These are phyloP conservation scores for Danaus melanippus DNA, from an alignment of 1,140 invertebrate genomes.

Conservation along the genomic window DNA sequence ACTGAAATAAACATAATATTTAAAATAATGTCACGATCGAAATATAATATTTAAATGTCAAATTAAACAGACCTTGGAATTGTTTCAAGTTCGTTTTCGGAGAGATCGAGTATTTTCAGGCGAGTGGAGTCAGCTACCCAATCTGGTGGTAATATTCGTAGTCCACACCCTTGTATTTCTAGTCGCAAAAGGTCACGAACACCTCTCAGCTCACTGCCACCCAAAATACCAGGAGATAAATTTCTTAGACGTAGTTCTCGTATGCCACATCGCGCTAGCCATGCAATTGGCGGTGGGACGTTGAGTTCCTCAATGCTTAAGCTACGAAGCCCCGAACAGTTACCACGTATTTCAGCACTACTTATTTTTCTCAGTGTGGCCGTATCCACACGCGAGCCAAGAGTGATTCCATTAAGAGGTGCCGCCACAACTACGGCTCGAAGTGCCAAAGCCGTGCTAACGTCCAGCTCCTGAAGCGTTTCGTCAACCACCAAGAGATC, in stretches of 20 bases:
- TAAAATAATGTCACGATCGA: too few relatives aligned
- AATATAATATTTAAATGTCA: too few relatives aligned
- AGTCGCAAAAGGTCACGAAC: slow-evolving; percentile 14
- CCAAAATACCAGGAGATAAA: slow-evolving; percentile 8
- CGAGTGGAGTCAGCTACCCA: slow-evolving; percentile 17
- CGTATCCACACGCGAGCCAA: slow-evolving; percentile 10
- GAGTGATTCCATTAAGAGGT: slow-evolving; percentile 12
- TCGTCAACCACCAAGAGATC: slow-evolving; percentile 8
- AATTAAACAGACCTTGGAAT: slow-evolving; percentile 19
- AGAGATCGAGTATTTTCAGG: slow-evolving; percentile 21
- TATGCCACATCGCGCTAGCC: slow-evolving; percentile 16
- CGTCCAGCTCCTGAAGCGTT: slow-evolving; percentile 8
- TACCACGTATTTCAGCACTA: slow-evolving; percentile 6
- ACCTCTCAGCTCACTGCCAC: slow-evolving; percentile 10
- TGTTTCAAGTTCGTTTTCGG: slow-evolving; percentile 18
- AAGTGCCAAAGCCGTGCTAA: slow-evolving; percentile 14
- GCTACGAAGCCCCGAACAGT: slow-evolving; percentile 9
- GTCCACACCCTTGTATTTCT: background rate
- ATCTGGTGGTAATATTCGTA: slow-evolving; percentile 9
- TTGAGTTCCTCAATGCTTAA: background rate
- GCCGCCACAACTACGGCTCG: slow-evolving; percentile 4
- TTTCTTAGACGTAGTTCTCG: slow-evolving; percentile 6
- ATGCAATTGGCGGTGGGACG: slow-evolving; percentile 10
- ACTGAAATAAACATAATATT: background rate
- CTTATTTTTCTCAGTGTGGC: slow-evolving; percentile 4